Conservation (phyloP, 2,113 vertebrate species). For the Apistogramma diplotaenia region DNA sequence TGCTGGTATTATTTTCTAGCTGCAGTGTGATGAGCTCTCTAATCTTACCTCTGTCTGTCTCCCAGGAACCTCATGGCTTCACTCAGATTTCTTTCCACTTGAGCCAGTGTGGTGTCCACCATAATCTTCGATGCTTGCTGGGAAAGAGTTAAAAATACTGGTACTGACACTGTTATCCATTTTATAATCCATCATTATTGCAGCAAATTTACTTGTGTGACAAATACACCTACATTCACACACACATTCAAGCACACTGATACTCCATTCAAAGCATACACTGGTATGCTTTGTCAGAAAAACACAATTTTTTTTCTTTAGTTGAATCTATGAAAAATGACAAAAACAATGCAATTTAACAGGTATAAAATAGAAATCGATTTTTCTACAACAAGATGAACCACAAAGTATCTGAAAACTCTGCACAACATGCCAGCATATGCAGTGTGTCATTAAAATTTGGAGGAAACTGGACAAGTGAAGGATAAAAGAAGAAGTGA, state of each 20-base stretch:
- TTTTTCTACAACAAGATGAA: no score
- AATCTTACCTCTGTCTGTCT: slow-evolving; percentile 82
- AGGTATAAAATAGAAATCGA: no score
- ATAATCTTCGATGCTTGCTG: slow-evolving; percentile 63
- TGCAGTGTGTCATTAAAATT: no score
- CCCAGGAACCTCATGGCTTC: slow-evolving; percentile 93
- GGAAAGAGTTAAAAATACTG: neutral
- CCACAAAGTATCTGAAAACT: no score
- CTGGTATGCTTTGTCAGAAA: no score
- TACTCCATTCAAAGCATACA: no score
- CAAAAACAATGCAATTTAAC: no score
- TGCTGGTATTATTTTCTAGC: neutral
- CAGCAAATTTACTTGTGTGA: neutral
- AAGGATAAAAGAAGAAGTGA: no score
- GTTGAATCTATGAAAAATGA: no score
- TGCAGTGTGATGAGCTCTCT: neutral
- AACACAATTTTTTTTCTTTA: no score
- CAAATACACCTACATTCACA: neutral
- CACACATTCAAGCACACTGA: neutral
- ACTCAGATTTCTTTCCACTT: slow-evolving; percentile 91
- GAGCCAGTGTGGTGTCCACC: slow-evolving; percentile 85
- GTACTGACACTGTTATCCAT: neutral
- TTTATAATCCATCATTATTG: neutral
- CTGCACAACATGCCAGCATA: no score
- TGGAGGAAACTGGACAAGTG: no score